Percentiles rank a stretch among this genome's conserved stretches.
Conservation (phyloP, 2,888 invertebrate species). For the Nemotelus pantherinus region DNA sequence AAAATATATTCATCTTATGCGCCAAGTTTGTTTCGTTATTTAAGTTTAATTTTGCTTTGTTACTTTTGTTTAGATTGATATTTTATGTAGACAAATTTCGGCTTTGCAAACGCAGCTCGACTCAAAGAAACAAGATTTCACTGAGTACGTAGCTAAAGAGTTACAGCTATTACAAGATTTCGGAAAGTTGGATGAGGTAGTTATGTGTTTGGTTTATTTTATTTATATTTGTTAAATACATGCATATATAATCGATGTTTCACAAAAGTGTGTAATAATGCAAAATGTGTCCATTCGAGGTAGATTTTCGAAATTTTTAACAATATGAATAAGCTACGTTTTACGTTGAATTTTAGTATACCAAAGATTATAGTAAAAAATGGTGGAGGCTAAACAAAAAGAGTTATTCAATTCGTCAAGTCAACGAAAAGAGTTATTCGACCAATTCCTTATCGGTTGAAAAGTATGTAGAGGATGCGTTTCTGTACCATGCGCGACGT, state of each 20-base stretch:
- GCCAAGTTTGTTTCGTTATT: not conserved
- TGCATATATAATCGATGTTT: not conserved
- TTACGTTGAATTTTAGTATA: no score
- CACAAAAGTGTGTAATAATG: not conserved
- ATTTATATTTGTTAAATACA: conserved; percentile 21
- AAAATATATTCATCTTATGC: not conserved
- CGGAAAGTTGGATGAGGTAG: conserved; percentile 68
- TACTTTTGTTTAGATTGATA: conserved; percentile 71
- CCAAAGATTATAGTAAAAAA: no score
- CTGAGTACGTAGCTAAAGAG: conserved; percentile 67
- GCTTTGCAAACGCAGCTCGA: conserved; percentile 68
- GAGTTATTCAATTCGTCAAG: no score
- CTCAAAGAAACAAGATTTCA: conserved; percentile 67
- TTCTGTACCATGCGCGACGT: no score
- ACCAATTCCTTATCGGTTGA: no score
- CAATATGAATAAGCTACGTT: no score
- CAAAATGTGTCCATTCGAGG: not conserved
- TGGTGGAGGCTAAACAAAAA: no score
- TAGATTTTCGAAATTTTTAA: not conserved
- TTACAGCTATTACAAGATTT: conserved; percentile 67
- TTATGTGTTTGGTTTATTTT: conserved; percentile 56
- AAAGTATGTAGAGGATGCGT: no score
- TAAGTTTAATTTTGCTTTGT: conserved; percentile 57
- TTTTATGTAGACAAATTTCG: conserved; percentile 72
- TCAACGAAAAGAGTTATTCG: no score